Evolutionary conservation across 2,797 vertebrate species (phyloP).

Genomic region (Poliocrania exsul): DNA sequence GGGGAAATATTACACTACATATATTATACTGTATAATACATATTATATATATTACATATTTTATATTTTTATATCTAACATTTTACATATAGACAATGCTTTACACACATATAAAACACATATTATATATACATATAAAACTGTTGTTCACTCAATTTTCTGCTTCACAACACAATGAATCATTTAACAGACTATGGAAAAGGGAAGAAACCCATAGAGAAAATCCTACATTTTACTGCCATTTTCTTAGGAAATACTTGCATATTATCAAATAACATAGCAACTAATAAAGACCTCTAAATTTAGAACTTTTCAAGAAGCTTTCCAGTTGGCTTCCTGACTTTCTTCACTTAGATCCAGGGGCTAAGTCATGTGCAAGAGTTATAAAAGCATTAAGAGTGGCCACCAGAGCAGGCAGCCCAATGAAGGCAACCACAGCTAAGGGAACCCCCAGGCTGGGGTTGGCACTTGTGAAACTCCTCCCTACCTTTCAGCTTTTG

Average conservation of each 20-base stretch:
- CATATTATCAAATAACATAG: not conserved
- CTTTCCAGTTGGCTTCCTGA: not conserved
- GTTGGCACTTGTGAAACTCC: not conserved
- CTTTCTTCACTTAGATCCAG: not conserved
- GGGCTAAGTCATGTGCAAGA: not conserved
- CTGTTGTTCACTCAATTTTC: not conserved
- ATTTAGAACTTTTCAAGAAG: not conserved
- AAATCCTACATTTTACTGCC: not conserved
- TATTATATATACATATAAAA: not conserved
- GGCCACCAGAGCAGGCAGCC: not conserved
- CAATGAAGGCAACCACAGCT: not conserved
- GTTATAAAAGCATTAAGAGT: fast-evolving
- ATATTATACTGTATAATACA: not conserved
- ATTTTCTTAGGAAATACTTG: not conserved
- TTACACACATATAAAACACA: not conserved
- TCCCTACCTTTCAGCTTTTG: not conserved
- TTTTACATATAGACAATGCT: not conserved
- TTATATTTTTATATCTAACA: not conserved
- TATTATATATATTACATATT: not conserved
- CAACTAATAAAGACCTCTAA: not conserved
- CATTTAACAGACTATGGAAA: fast-evolving
- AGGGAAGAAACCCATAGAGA: not conserved
- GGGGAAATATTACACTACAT: not conserved
- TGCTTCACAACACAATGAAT: not conserved
- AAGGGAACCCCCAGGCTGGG: not conserved